Evolutionary conservation across 2,888 invertebrate genomes (phyloP).

Genomic region (Nephrotoma appendiculata): DNA sequence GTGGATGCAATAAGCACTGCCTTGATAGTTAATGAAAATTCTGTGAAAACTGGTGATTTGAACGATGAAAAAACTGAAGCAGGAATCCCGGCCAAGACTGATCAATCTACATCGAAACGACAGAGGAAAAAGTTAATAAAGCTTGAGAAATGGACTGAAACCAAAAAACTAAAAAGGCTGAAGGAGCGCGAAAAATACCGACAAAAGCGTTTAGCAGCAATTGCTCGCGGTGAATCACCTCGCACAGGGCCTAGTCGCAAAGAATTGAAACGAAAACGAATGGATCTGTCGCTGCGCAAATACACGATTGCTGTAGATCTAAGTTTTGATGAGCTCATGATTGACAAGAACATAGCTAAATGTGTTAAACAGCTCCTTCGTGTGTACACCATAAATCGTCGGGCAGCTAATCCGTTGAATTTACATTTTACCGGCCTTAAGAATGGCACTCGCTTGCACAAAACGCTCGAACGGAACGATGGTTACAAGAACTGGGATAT

Average conservation of each 20-base stretch:
- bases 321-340: conserved; percentile 85
- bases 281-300: conserved; percentile 34
- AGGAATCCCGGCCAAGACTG: no score
- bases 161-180: conserved; percentile 52
- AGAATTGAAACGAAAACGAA: conserved; percentile 55
- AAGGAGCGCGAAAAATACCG: conserved; percentile 59
- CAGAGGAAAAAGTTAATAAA: conserved; percentile 54
- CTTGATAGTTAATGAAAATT: no score
- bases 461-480: conserved; percentile 63
- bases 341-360: conserved; percentile 73
- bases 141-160: conserved; percentile 56
- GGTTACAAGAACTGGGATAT: conserved; percentile 91
- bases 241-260: conserved; percentile 59
- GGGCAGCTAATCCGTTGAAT: conserved; percentile 64
- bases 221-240: conserved; percentile 51
- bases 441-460: conserved; percentile 48
- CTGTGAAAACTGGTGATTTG: no score
- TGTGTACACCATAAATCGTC: conserved; percentile 80
- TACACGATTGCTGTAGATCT: conserved; percentile 67
- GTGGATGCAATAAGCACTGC: no score
- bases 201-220: conserved; percentile 51
- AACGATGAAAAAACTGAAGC: no score
- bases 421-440: conserved; percentile 69
- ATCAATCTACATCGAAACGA: conserved; percentile 34
- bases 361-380: conserved; percentile 80